These are phyloP conservation scores for Parazoanthus darwini DNA, from an alignment of 92 coral and sea anemone genomes.

Conservation along the genomic window DNA sequence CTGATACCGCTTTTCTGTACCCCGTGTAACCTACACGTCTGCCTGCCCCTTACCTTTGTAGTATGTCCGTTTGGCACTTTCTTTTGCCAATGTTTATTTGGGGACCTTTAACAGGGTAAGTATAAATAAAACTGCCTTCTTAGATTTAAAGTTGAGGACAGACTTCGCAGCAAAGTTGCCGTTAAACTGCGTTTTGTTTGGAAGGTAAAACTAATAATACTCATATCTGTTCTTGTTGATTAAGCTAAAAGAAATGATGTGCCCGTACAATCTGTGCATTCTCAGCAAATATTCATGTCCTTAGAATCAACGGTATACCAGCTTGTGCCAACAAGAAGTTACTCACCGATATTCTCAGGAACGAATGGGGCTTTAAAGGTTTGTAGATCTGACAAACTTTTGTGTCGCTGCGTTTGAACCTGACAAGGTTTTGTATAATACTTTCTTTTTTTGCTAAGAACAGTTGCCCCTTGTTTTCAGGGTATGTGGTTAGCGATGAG, in stretches of 20 bases:
- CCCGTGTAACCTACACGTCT: neutral
- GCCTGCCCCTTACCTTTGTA: neutral
- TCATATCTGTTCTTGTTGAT: too few relatives aligned
- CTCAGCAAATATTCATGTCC: neutral
- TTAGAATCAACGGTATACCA: slow-evolving; percentile 56
- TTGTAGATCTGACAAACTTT: neutral
- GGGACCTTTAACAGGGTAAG: neutral
- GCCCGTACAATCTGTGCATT: neutral
- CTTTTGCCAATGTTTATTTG: neutral
- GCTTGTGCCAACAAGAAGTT: slow-evolving; percentile 59
- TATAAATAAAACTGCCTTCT: neutral
- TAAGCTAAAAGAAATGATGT: too few relatives aligned
- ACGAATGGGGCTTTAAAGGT: slow-evolving; percentile 60
- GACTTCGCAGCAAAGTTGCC: neutral
- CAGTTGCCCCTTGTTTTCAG: slow-evolving; percentile 13
- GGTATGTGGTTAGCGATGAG: slow-evolving; percentile 59
- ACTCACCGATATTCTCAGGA: slow-evolving; percentile 55
- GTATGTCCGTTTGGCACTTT: neutral
- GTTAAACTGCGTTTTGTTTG: too few relatives aligned
- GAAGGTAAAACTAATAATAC: neutral
- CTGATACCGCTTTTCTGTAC: neutral
- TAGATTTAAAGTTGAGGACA: neutral
- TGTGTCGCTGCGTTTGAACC: neutral
- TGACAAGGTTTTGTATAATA: neutral
- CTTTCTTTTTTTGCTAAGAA: neutral